Evolutionary conservation across 2,888 invertebrate species (phyloP).

Genomic region (Adelognathus sp.): DNA sequence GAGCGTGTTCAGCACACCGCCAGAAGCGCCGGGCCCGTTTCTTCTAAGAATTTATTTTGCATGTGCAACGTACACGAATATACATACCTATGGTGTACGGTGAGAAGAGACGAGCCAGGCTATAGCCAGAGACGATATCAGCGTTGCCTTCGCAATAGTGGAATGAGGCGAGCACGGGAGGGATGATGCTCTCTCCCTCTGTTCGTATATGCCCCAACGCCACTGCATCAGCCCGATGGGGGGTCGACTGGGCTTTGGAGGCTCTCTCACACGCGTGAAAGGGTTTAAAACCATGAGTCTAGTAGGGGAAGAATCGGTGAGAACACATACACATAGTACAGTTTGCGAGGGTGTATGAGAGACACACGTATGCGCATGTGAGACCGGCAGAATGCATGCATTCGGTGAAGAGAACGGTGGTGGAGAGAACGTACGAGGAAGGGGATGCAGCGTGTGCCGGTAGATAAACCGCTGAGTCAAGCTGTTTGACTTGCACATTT

Average conservation of each 20-base stretch:
- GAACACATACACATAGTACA: too few species aligned
- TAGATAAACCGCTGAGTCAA: constrained; percentile 78
- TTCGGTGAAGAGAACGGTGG: constrained; percentile 46
- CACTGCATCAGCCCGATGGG: constrained; percentile 6
- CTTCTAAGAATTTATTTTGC: constrained; percentile 67
- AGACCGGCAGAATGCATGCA: constrained; percentile 68
- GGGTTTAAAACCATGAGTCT: constrained; percentile 47
- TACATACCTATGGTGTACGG: constrained; percentile 17
- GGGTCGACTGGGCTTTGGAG: constrained; percentile 45
- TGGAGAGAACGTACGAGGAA: constrained; percentile 29
- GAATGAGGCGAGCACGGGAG: constrained; percentile 29
- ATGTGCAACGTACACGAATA: constrained; percentile 58
- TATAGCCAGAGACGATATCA: constrained; percentile 41
- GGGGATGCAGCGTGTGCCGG: constrained; percentile 63
- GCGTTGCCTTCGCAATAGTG: constrained; percentile 22
- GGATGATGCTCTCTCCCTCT: not conserved
- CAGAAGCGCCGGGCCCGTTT: constrained; percentile 55
- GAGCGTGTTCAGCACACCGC: constrained; percentile 50
- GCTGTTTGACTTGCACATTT: constrained; percentile 80
- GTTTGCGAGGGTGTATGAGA: constrained; percentile 31
- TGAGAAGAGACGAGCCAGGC: constrained; percentile 10
- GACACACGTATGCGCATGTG: constrained; percentile 65
- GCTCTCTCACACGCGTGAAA: constrained; percentile 30
- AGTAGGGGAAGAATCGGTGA: constrained; percentile 57
- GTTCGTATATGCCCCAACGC: constrained; percentile 10